Conservation (phyloP, 2,888 invertebrate genomes). For the Drosophila birchii region DNA sequence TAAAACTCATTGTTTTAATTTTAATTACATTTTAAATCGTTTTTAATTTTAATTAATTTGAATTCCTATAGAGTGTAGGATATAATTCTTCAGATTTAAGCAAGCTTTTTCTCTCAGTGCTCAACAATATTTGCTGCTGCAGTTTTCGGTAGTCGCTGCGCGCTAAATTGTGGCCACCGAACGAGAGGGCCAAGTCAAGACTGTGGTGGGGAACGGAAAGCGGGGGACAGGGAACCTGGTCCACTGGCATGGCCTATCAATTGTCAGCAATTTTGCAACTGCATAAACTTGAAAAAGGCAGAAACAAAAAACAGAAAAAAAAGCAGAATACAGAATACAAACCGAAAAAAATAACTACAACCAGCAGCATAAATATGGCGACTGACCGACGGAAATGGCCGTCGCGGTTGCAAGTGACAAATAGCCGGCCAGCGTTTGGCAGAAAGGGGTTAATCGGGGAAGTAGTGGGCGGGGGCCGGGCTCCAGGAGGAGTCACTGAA, state of each 20-base stretch:
- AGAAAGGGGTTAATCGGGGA: background rate
- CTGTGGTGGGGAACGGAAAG: background rate
- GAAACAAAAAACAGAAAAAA: conserved; percentile 1
- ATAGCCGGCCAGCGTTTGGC: conserved; percentile 60
- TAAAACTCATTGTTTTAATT: too few relatives aligned
- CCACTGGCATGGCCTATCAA: conserved; percentile 59
- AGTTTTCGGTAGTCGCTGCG: conserved; percentile 70
- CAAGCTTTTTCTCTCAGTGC: conserved; percentile 1
- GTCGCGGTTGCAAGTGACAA: conserved; percentile 80
- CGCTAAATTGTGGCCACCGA: conserved; percentile 60
- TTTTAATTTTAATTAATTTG: too few relatives aligned
- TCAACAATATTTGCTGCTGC: conserved; percentile 23
- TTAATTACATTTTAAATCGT: too few relatives aligned
- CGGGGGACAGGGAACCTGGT: background rate
- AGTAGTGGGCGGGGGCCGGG: background rate
- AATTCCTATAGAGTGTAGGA: background rate
- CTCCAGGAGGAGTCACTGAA: conserved; percentile 22
- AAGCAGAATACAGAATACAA: conserved; percentile 1
- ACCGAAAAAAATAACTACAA: conserved; percentile 20
- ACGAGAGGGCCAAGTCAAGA: conserved; percentile 27
- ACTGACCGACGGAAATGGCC: conserved; percentile 63
- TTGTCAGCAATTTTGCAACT: conserved; percentile 64
- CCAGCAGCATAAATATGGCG: conserved; percentile 50
- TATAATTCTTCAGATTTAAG: too few relatives aligned
- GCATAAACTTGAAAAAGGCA: conserved; percentile 37